Conservation (phyloP, 2,113 vertebrate species). For the Vireo altiloquus region DNA sequence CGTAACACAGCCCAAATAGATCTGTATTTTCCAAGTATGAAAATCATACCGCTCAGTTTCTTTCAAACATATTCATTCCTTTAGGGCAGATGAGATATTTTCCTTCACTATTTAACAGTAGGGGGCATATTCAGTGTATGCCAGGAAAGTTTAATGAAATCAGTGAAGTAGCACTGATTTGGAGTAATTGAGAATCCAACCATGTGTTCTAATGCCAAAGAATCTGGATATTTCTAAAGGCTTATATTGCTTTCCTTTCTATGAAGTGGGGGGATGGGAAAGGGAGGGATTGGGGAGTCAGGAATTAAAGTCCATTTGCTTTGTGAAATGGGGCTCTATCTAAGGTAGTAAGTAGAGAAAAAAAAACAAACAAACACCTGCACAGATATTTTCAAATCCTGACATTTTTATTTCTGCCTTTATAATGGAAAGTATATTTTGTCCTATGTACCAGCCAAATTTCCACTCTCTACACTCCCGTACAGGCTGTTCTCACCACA, state of each 20-base stretch:
- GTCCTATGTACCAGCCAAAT: neutral
- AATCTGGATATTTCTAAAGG: constrained; percentile 20
- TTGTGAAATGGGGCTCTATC: neutral
- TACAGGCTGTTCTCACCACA: neutral
- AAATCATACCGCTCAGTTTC: constrained; percentile 26
- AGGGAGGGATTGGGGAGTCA: fast-evolving
- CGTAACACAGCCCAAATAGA: neutral
- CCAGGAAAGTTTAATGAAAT: constrained; percentile 56
- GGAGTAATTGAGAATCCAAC: constrained; percentile 48
- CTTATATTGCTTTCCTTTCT: neutral
- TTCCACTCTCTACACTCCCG: neutral
- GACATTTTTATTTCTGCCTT: neutral
- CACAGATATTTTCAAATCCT: neutral
- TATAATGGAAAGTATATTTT: neutral
- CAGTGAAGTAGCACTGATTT: constrained; percentile 60
- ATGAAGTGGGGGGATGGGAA: neutral
- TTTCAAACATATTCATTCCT: constrained; percentile 1
- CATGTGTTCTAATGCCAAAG: constrained; percentile 51
- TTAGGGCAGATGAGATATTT: neutral
- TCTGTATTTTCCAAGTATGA: constrained; percentile 14
- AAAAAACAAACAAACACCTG: neutral
- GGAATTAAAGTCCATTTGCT: neutral
- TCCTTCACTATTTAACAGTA: constrained; percentile 32
- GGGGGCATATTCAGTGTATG: constrained; percentile 48
- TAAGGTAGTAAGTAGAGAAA: neutral